These are phyloP conservation scores for Oncorhynchus mykiss DNA, from an alignment of 2,113 vertebrate species.

Conservation along the genomic window DNA sequence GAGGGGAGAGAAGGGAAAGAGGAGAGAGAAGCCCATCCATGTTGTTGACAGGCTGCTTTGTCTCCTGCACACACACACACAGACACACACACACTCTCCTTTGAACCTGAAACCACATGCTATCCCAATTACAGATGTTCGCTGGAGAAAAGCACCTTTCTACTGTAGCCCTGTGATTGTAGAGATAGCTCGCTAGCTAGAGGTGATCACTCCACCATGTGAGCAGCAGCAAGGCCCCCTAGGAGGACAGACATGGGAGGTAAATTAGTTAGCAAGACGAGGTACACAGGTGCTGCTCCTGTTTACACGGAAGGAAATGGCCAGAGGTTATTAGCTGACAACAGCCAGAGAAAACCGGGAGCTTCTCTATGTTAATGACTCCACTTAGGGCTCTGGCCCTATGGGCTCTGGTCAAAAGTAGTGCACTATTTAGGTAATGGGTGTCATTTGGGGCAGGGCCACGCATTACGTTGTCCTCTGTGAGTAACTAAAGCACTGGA, in stretches of 20 bases:
- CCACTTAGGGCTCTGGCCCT: not conserved
- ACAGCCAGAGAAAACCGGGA: conserved; percentile 25
- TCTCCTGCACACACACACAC: not conserved
- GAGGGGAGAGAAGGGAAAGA: too few relatives aligned
- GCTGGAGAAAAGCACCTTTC: conserved; percentile 34
- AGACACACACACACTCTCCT: not conserved
- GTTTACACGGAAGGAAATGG: conserved; percentile 19
- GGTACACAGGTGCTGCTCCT: conserved; percentile 30
- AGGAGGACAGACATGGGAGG: conserved; percentile 33
- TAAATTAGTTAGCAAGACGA: conserved; percentile 30
- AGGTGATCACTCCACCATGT: conserved; percentile 34
- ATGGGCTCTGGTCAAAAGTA: not conserved
- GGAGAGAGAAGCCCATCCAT: too few relatives aligned
- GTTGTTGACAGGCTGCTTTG: too few relatives aligned
- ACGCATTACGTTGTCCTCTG: not conserved
- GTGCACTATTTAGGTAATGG: not conserved
- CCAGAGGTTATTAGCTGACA: conserved; percentile 11
- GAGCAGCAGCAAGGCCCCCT: conserved; percentile 1
- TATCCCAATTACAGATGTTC: conserved; percentile 38
- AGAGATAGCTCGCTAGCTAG: not conserved
- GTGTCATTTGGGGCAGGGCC: not conserved
- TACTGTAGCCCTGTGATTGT: conserved; percentile 19
- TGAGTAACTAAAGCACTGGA: not conserved
- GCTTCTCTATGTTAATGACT: not conserved
- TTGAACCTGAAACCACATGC: conserved; percentile 30